Evolutionary conservation across 2,797 vertebrate species (phyloP).

Genomic region (Spatula versicolor): DNA sequence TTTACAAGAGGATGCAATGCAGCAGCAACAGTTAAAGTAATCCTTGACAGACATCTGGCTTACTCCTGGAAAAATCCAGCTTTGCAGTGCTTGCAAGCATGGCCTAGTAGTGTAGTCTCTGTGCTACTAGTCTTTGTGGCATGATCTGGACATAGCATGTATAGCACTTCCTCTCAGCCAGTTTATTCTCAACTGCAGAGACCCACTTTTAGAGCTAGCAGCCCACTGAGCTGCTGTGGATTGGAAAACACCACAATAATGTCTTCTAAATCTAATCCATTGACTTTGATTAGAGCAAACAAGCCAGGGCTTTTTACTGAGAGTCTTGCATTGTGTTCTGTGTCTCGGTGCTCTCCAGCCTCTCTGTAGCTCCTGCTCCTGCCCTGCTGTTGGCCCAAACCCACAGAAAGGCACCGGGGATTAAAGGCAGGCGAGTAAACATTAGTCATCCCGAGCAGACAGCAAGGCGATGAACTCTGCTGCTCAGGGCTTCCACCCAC

Average conservation of each 20-base stretch:
- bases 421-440: background rate
- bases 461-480: background rate
- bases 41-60: background rate
- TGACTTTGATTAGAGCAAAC: background rate
- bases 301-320: background rate
- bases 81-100: background rate
- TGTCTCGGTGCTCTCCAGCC: background rate
- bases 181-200: background rate
- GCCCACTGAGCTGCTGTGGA: background rate
- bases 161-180: background rate
- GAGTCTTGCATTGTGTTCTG: background rate
- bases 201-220: background rate
- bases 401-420: background rate
- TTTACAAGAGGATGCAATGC: background rate
- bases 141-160: background rate
- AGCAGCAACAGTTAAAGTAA: background rate
- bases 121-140: no score
- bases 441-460: background rate
- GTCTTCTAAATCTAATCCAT: background rate
- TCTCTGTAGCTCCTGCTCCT: background rate
- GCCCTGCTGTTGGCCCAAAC: background rate
- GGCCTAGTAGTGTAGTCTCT: background rate
- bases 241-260: background rate
- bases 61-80: background rate
- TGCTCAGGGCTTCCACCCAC: background rate